A percentile compares a stretch with the other conserved stretches of the same genome.
Conservation (phyloP, 1,140 invertebrate genomes). For the Octopus bimaculoides region DNA sequence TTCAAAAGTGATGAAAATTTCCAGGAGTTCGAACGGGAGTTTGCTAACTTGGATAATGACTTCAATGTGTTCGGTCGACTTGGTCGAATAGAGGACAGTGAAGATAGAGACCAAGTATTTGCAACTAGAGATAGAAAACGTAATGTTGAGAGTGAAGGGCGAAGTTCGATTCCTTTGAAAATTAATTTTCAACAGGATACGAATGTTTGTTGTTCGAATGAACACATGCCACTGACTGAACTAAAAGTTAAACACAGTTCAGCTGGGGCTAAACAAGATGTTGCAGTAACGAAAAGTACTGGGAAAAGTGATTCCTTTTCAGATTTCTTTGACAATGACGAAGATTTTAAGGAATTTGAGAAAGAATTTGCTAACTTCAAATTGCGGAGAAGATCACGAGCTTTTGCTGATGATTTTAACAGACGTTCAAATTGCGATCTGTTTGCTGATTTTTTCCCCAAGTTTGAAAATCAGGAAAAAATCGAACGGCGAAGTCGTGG, state of each 20-base stretch:
- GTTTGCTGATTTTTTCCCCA: slow-evolving; percentile 32
- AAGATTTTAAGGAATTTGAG: slow-evolving; percentile 50
- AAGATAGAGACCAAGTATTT: not conserved
- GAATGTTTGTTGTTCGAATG: not conserved
- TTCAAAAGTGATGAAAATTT: slow-evolving; percentile 49
- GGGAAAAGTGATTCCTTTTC: slow-evolving; percentile 36
- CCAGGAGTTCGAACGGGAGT: slow-evolving; percentile 51
- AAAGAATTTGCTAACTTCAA: slow-evolving; percentile 46
- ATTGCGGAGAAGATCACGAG: slow-evolving; percentile 34
- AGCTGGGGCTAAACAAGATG: slow-evolving; percentile 38
- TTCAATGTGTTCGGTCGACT: slow-evolving; percentile 12
- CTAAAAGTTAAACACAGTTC: slow-evolving; percentile 27
- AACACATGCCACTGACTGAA: not conserved
- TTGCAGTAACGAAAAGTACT: slow-evolving; percentile 13
- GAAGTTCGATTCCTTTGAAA: not conserved
- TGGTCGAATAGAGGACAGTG: slow-evolving; percentile 7
- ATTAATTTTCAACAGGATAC: not conserved
- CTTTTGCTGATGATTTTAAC: slow-evolving; percentile 32
- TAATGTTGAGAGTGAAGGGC: not conserved
- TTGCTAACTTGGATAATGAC: slow-evolving; percentile 22
- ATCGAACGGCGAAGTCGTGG: slow-evolving; percentile 33
- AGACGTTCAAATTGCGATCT: slow-evolving; percentile 47
- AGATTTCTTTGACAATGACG: slow-evolving; percentile 51
- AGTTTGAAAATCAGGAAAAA: slow-evolving; percentile 1
- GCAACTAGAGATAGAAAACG: not conserved